A percentile compares a stretch with the other conserved stretches of the same genome.
Conservation (phyloP, 2,113 vertebrate genomes). For the Nansenia antarctica region DNA sequence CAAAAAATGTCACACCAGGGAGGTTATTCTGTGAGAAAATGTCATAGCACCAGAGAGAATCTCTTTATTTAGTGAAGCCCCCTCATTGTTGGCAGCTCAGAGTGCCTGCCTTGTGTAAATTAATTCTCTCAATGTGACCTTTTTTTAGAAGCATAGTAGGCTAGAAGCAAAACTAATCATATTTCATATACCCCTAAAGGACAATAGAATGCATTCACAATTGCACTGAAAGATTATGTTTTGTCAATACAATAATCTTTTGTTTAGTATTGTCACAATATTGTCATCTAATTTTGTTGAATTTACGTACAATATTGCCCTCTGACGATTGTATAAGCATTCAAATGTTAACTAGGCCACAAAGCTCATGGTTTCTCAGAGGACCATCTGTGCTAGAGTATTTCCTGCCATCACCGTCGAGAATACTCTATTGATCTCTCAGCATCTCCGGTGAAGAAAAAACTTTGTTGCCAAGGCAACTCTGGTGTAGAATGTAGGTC, state of each 20-base stretch:
- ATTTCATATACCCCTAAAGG: constrained; percentile 4
- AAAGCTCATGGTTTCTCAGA: constrained; percentile 59
- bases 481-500: constrained; percentile 70
- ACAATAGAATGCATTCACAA: background rate
- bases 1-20: constrained; percentile 22
- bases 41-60: constrained; percentile 20
- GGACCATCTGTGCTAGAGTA: constrained; percentile 55
- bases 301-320: constrained; percentile 26
- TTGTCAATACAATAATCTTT: constrained; percentile 3
- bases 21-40: constrained; percentile 12
- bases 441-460: constrained; percentile 49
- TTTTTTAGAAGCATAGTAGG: constrained; percentile 22
- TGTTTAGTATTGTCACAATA: constrained; percentile 8
- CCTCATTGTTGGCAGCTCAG: constrained; percentile 38
- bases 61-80: constrained; percentile 48
- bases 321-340: constrained; percentile 48
- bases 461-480: constrained; percentile 77
- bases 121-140: constrained; percentile 19
- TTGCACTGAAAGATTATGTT: background rate
- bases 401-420: constrained; percentile 61
- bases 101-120: constrained; percentile 33
- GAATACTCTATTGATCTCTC: constrained; percentile 73
- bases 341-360: constrained; percentile 63
- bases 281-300: constrained; percentile 16
- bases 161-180: background rate